A percentile compares a stretch with the other conserved stretches of the same genome.
Evolutionary conservation across 2,888 invertebrate species (phyloP).

Genomic region (Stegophylla sp.): DNA sequence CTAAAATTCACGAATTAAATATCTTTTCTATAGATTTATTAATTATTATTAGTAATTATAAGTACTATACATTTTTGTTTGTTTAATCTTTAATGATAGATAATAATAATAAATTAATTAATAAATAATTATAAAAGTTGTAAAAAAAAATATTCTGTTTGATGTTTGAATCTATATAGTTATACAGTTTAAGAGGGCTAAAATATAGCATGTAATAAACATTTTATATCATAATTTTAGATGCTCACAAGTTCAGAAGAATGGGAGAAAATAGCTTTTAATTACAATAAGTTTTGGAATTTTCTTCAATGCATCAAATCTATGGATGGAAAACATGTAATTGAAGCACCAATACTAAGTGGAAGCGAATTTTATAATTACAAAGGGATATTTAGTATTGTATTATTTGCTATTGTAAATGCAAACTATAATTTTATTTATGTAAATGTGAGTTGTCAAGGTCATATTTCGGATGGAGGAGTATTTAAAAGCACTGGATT

Average conservation of each 20-base stretch:
- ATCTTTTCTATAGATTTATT: too few relatives aligned
- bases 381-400: slow-evolving; percentile 34
- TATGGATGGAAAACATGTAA: slow-evolving; percentile 50
- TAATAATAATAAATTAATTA: too few relatives aligned
- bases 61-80: too few relatives aligned
- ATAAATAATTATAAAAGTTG: too few relatives aligned
- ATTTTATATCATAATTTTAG: slow-evolving; percentile 19
- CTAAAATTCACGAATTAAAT: too few relatives aligned
- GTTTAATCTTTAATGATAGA: too few relatives aligned
- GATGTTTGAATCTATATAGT: too few relatives aligned
- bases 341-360: slow-evolving; percentile 14
- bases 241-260: slow-evolving; percentile 28
- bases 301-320: slow-evolving; percentile 40
- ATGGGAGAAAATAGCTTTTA: slow-evolving; percentile 23
- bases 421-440: slow-evolving; percentile 59
- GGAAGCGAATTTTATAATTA: slow-evolving; percentile 49
- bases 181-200: too few relatives aligned
- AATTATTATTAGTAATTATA: too few relatives aligned
- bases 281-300: slow-evolving; percentile 37
- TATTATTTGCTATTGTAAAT: slow-evolving; percentile 46
- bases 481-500: slow-evolving; percentile 51
- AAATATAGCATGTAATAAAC: too few relatives aligned
- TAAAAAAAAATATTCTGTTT: too few relatives aligned
- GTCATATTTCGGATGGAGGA: slow-evolving; percentile 60
- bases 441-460: slow-evolving; percentile 59